Conservation (phyloP, 1,140 invertebrate species). For the Antheraea pernyi region DNA sequence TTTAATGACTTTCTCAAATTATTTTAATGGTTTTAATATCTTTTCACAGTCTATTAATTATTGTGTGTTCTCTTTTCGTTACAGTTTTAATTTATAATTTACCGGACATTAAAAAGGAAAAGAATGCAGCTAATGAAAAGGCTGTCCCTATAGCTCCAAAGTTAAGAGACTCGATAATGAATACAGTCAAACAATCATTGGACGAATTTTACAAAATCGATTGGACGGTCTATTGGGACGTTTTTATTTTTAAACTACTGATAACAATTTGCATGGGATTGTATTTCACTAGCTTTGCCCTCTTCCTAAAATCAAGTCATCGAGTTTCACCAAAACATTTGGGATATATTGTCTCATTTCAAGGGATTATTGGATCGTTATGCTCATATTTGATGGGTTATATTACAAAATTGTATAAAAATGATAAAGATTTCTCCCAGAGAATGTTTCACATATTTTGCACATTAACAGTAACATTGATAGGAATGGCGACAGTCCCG, state of each 20-base stretch:
- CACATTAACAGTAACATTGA: slow-evolving; percentile 49
- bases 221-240: slow-evolving; percentile 71
- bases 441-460: slow-evolving; percentile 63
- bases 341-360: slow-evolving; percentile 79
- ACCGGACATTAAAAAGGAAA: slow-evolving; percentile 19
- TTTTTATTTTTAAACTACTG: slow-evolving; percentile 72
- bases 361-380: slow-evolving; percentile 66
- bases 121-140: slow-evolving; percentile 3
- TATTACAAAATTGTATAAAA: slow-evolving; percentile 60
- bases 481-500: slow-evolving; percentile 42
- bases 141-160: slow-evolving; percentile 5
- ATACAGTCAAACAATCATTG: slow-evolving; percentile 53
- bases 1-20: too few species aligned
- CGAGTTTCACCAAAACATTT: slow-evolving; percentile 67
- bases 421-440: slow-evolving; percentile 47
- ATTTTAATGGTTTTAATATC: too few species aligned
- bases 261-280: slow-evolving; percentile 61
- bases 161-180: slow-evolving; percentile 18
- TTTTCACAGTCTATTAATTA: too few species aligned
- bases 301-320: slow-evolving; percentile 71
- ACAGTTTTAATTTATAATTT: slow-evolving; percentile 11
- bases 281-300: slow-evolving; percentile 65
- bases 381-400: slow-evolving; percentile 63
- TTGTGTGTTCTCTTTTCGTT: background rate
- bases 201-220: slow-evolving; percentile 61